phyloP scores from a whole-genome alignment of 1,140 invertebrate species.

The Drosophila gunungcola region DNA sequence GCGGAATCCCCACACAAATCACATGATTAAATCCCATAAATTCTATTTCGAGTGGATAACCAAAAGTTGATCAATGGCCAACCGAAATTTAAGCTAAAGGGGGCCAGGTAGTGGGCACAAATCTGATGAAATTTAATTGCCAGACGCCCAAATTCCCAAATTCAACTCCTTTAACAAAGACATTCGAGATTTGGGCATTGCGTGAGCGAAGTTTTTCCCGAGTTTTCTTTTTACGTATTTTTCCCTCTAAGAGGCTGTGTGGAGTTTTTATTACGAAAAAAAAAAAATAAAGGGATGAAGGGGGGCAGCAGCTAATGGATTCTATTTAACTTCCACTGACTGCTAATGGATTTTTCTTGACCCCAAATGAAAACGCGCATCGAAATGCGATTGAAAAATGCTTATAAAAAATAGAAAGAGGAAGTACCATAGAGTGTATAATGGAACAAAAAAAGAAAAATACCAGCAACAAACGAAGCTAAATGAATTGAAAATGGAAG shows the following conservation, averaged over 20 bases:
- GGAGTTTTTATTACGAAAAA: conserved; percentile 74
- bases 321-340: conserved; percentile 84
- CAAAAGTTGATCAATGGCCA: conserved; percentile 18
- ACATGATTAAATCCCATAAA: conserved; percentile 16
- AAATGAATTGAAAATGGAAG: conserved; percentile 79
- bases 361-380: conserved; percentile 84
- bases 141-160: conserved; percentile 10
- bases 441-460: conserved; percentile 36
- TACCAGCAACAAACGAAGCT: conserved; percentile 58
- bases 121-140: conserved; percentile 68
- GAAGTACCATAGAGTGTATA: conserved; percentile 54
- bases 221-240: conserved; percentile 45
- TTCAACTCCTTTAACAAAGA: conserved; percentile 40
- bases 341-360: conserved; percentile 85
- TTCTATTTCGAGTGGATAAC: neutral
- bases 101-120: conserved; percentile 21
- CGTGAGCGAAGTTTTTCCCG: conserved; percentile 53
- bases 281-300: conserved; percentile 1
- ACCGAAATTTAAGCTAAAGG: neutral
- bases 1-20: conserved; percentile 17
- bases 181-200: conserved; percentile 46
- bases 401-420: conserved; percentile 73
- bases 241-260: conserved; percentile 29
- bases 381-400: conserved; percentile 82
- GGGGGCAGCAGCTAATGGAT: conserved; percentile 77